Evolutionary conservation across 2,888 invertebrate species (phyloP).

Genomic region (Hedychridium roseum): DNA sequence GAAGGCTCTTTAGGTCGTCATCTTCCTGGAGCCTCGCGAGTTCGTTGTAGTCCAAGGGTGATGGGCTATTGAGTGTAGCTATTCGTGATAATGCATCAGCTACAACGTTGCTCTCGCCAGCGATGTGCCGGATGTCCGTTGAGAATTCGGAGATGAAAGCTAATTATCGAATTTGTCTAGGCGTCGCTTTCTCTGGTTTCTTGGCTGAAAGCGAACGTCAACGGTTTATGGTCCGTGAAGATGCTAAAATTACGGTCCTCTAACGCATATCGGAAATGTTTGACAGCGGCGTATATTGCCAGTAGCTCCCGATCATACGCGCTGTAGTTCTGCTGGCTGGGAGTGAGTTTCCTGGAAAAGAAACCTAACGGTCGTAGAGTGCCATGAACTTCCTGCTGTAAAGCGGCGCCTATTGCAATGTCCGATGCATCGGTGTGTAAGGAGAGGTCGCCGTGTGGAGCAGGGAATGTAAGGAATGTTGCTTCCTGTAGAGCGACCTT

Average conservation of each 20-base stretch:
- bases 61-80: constrained; percentile 1
- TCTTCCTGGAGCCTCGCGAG: too few relatives aligned
- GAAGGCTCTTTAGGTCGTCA: too few relatives aligned
- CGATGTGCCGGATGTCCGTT: constrained; percentile 20
- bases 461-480: background rate
- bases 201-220: constrained; percentile 9
- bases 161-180: constrained; percentile 23
- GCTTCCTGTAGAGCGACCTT: background rate
- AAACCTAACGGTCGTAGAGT: constrained; percentile 3
- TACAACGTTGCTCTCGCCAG: constrained; percentile 22
- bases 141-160: constrained; percentile 22
- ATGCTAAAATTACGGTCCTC: constrained; percentile 13
- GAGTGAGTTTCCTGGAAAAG: constrained; percentile 9
- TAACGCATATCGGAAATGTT: constrained; percentile 14
- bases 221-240: constrained; percentile 20
- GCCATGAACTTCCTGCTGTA: background rate
- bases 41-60: background rate
- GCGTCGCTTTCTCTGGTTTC: constrained; percentile 18
- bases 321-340: constrained; percentile 9
- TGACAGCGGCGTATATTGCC: constrained; percentile 9
- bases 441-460: background rate
- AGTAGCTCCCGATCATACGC: constrained; percentile 13
- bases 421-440: constrained; percentile 2
- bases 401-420: background rate
- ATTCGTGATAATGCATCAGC: constrained; percentile 30